phyloP scores from a whole-genome alignment of 1,140 invertebrate species.

The Cryptotermes secundus region DNA sequence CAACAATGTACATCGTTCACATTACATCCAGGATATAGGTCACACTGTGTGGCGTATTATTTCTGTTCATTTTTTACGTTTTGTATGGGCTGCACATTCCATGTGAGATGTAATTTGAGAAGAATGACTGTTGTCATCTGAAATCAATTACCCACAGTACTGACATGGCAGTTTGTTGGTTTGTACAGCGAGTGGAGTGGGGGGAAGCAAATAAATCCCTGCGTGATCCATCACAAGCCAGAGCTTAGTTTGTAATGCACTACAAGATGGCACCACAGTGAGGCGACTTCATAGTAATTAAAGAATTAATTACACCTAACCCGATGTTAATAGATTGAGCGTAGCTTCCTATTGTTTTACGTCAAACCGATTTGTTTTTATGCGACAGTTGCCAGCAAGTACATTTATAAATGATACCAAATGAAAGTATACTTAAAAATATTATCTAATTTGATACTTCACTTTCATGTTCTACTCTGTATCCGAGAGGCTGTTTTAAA shows the following conservation, averaged over 20 bases:
- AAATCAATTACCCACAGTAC: slow-evolving; percentile 6
- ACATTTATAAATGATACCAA: background rate
- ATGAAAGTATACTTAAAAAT: background rate
- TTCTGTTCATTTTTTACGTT: too few species aligned
- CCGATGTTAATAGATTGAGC: background rate
- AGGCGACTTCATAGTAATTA: background rate
- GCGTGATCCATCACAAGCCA: background rate
- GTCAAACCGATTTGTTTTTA: background rate
- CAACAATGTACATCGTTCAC: too few species aligned
- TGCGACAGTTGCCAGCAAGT: background rate
- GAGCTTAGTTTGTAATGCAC: background rate
- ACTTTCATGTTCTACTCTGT: too few species aligned
- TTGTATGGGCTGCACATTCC: background rate
- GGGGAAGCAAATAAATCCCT: slow-evolving; percentile 8
- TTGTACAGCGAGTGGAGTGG: background rate
- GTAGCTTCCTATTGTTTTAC: background rate
- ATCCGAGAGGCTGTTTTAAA: too few species aligned
- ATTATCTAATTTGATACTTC: too few species aligned
- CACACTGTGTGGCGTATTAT: too few species aligned
- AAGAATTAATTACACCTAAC: background rate
- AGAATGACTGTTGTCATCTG: background rate
- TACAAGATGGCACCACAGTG: background rate
- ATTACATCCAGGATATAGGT: too few species aligned
- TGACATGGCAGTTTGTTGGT: background rate
- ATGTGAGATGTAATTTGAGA: slow-evolving; percentile 5